Evolutionary conservation across 2,888 invertebrate species (phyloP), one percentile per base, ranked within the genome.

Genomic region (Desoria tigrina): DNA sequence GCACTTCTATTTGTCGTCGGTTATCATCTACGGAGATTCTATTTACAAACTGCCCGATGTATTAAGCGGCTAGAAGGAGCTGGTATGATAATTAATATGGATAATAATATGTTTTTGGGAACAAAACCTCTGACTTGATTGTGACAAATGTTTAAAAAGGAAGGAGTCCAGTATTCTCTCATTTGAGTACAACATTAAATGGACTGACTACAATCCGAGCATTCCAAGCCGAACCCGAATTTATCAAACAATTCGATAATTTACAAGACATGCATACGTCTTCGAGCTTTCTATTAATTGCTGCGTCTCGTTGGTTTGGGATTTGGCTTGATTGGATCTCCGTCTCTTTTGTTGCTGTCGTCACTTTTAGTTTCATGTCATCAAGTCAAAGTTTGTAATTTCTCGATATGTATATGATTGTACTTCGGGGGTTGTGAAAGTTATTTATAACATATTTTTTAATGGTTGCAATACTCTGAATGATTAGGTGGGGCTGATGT

Each of bases 261-360:
- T 84, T 88, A 71, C 82, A 89, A 84, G 86, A 42, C 14, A 42
- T 27, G 55, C 16, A 11, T 51, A 21, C n/a, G n/a, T 65, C n/a
- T n/a, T n/a, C n/a, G 66, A 61, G 69, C 21, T 79, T 84, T 3
- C 94, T 97, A 78, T 91, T 93, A 61, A 90, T 95, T 1, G 90
- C 95, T 97, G 92, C 89, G 95, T 88, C 79, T 83, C 93, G 77
- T 91, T 78, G 39, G 39, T 28, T 21, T n/a, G n/a, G n/a, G n/a
- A n/a, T n/a, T n/a, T n/a, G n/a, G n/a, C 96, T 67, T 95, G 96
- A 73, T 94, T n/a, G n/a, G n/a, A n/a, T n/a, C n/a, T n/a, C n/a
- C n/a, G n/a, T n/a, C 74, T 94, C 98, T 78, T 96, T 94, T 0
- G 90, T 94, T 78, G 92, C 91, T 86, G 82, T 98, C 77, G 98